Evolutionary conservation across 37 sponge, comb jelly and placozoan genomes (phyloP).

Genomic region (Aphrocallistes beatrix): DNA sequence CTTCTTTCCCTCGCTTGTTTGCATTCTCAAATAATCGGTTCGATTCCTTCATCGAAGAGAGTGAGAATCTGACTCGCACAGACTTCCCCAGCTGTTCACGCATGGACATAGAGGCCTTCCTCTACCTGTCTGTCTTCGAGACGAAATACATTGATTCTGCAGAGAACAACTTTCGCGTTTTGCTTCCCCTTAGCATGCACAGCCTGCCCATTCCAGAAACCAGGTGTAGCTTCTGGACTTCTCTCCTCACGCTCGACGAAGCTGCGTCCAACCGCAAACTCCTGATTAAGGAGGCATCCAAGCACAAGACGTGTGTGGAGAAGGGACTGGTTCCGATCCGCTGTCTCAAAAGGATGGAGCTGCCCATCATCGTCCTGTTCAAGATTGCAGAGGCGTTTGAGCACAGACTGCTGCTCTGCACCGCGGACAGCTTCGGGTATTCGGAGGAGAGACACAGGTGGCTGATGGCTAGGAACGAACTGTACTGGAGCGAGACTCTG

Average conservation of each 20-base stretch:
- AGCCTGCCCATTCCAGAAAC: not conserved
- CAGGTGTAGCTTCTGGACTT: not conserved
- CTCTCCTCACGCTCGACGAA: not conserved
- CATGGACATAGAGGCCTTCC: not conserved
- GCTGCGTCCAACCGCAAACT: not conserved
- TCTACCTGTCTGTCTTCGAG: not conserved
- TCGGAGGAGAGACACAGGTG: not conserved
- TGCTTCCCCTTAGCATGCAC: not conserved
- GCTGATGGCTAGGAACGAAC: not conserved
- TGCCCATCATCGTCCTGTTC: not conserved
- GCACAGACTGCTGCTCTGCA: not conserved
- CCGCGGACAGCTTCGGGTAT: not conserved
- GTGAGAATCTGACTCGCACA: not conserved
- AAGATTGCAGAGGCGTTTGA: not conserved
- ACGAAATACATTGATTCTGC: not conserved
- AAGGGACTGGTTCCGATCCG: not conserved
- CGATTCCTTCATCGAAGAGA: not conserved
- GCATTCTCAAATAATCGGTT: not conserved
- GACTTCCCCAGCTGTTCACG: constrained; percentile 6
- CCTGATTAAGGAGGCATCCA: not conserved
- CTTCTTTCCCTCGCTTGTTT: not conserved
- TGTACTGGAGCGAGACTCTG: not conserved
- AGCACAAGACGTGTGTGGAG: not conserved
- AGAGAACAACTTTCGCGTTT: not conserved
- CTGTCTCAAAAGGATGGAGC: constrained; percentile 14